Conservation (phyloP, 2,797 vertebrate species). For the Acropternis orthonyx region DNA sequence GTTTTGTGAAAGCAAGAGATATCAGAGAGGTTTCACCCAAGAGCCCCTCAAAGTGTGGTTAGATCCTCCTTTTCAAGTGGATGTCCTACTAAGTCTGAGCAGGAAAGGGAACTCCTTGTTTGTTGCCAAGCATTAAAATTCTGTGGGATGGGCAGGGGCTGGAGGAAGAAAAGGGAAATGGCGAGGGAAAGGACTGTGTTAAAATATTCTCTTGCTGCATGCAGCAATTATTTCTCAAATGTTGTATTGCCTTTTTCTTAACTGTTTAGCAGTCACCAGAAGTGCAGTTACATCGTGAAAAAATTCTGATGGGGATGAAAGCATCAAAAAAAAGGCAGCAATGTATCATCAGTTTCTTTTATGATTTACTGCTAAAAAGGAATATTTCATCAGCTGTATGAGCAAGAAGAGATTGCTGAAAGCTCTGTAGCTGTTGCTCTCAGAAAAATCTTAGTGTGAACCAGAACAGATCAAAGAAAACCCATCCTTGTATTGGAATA, state of each 20-base stretch:
- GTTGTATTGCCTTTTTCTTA: not conserved
- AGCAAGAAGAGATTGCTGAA: not conserved
- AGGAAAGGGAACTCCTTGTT: not conserved
- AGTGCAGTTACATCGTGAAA: not conserved
- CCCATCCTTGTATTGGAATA: not conserved
- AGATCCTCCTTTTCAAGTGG: not conserved
- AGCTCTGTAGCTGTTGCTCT: not conserved
- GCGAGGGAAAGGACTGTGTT: not conserved
- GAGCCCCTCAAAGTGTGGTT: not conserved
- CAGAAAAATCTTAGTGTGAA: constrained; percentile 1
- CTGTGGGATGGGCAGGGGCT: not conserved
- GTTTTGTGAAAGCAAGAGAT: not conserved
- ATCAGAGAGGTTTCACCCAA: not conserved
- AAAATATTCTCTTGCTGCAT: not conserved
- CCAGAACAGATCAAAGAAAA: not conserved
- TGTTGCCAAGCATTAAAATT: not conserved
- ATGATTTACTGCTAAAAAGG: constrained; percentile 43
- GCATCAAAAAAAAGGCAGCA: not conserved
- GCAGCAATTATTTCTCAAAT: not conserved
- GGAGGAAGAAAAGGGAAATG: not conserved
- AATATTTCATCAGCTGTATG: constrained; percentile 17
- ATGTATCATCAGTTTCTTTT: not conserved
- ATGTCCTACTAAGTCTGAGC: not conserved
- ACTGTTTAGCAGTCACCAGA: not conserved
- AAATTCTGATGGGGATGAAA: not conserved